Base-by-base conservation (phyloP, 30 jellyfish, hydroid and myxozoan genomes). In the Cassiopea andromeda region DNA sequence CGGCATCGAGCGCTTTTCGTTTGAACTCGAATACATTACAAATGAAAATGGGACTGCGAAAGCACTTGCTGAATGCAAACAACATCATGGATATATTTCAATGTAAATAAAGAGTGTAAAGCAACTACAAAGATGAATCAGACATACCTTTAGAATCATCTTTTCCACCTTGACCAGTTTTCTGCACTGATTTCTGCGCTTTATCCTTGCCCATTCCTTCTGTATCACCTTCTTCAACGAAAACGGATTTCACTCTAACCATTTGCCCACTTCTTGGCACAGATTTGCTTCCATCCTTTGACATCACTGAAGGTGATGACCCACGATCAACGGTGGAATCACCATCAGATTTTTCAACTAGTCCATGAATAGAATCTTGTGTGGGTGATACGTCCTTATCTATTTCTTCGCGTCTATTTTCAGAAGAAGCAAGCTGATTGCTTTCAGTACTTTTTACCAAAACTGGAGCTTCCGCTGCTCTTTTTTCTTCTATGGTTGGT, bases 281-380 rank as follows among this genome's bases (percentile, higher is more conserved):
- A 49, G 94, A 50, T 60, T 70, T 90, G 90, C 48, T 68, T 19
- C 94, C 81, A 69, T 76, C 88, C 68, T 78, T 89, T 80, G 94
- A 80, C 85, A 80, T 87, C 89, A 66, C 14, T 7, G 58, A 49
- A 27, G 94, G 94, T 75, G 94, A 87, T 69, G 94, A 46, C 94
- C 46, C 80, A 48, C 69, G 71, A 78, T 76, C 81, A 78, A 15
- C 38, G 46, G 73, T 44, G 94, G 94, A 87, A 67, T 87, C 94
- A 73, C 87, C 93, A 48, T 19, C 79, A 45, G 80, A 58, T 16
- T 19, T 10, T 48, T 15, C n/a, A 58, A 47, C 19, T 38, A 16
- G 74, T 15, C 69, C n/a, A 15, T 77, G 16, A 17, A 14, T 64
- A 14, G 15, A 9, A 6, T 82, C 67, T 48, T 82, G 85, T 48